Base-by-base conservation (phyloP, 2,113 vertebrate species). In the Willisornis vidua region DNA sequence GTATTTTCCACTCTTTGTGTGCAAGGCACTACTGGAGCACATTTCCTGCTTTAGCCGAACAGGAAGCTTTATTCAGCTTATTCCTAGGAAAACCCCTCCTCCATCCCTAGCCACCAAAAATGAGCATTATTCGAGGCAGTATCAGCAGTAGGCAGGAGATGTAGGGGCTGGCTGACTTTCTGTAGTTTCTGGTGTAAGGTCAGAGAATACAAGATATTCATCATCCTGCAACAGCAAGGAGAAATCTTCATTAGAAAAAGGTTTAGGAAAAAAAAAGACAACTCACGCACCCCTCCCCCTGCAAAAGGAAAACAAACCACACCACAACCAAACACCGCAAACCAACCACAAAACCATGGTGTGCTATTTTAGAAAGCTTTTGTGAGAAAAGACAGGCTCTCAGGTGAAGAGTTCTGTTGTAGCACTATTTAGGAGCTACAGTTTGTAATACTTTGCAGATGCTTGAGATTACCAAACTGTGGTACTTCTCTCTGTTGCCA, bases 71-170 rank as follows among this genome's bases (percentile, higher is more conserved):
- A 96, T 96, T 95, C 81, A 95, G 89, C 62, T 96, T 92, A 88
- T 97, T 97, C 88, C 86, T 93, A 94, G 94, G 90, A 90, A 97
- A 95, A 93, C 95, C 72, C 93, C 93, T 96, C 94, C 75, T 97
- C 89, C 90, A 71, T 78, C 73, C 74, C 81, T 48, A 26, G 51
- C 73, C 85, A 33, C 93, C 62, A 76, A 85, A 96, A 93, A 57
- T 87, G 72, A 96, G 65, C 85, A 26, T 79, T 95, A 77, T 87
- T 81, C 9, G 24, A 85, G 57, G 68, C 31, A 14, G 73, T 67
- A 51, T 84, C 61, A 55, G 82, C 66, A 66, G 45, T 8, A 49
- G 82, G 49, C 72, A 80, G 55, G 72, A 77, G 87, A 73, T 84
- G 62, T 61, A 81, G 19, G 24, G n/a, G 17, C 65, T 89, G 78